Conservation (phyloP, 2,113 vertebrate genomes). For the Oncorhynchus nerka region DNA sequence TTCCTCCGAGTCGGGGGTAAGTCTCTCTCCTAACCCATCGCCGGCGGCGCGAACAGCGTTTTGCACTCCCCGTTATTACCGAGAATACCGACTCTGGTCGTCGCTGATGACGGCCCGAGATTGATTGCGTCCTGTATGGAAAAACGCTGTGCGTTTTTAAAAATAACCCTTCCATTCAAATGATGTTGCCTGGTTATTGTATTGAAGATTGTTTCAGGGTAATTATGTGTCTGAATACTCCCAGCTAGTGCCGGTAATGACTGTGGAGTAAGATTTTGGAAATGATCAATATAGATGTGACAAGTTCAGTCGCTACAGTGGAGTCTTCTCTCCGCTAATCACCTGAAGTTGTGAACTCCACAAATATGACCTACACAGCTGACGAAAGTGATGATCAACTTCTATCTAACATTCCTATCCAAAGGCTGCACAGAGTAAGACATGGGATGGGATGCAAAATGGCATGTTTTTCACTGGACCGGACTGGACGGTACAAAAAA, state of each 20-base stretch:
- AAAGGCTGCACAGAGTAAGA: neutral
- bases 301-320: neutral
- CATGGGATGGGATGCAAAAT: neutral
- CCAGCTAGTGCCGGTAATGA: slow-evolving; percentile 30
- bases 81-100: slow-evolving; percentile 59
- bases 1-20: slow-evolving; percentile 81
- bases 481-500: no score
- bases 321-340: neutral
- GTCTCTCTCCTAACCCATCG: slow-evolving; percentile 80
- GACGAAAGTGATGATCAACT: neutral
- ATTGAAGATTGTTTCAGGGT: slow-evolving; percentile 54
- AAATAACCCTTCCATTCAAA: slow-evolving; percentile 58
- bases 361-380: no score
- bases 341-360: no score
- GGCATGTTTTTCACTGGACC: no score
- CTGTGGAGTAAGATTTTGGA: slow-evolving; percentile 26
- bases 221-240: slow-evolving; percentile 17
- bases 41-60: slow-evolving; percentile 85
- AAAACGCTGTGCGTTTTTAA: slow-evolving; percentile 58
- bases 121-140: slow-evolving; percentile 59
- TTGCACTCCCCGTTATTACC: slow-evolving; percentile 86
- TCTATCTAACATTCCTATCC: neutral
- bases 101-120: slow-evolving; percentile 52
- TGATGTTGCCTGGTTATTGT: slow-evolving; percentile 49
- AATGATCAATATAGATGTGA: neutral